A percentile compares a stretch with the other conserved stretches of the same genome.
These are phyloP conservation scores for Pholis gunnellus DNA, from an alignment of 2,113 vertebrate species.

Conservation along the genomic window DNA sequence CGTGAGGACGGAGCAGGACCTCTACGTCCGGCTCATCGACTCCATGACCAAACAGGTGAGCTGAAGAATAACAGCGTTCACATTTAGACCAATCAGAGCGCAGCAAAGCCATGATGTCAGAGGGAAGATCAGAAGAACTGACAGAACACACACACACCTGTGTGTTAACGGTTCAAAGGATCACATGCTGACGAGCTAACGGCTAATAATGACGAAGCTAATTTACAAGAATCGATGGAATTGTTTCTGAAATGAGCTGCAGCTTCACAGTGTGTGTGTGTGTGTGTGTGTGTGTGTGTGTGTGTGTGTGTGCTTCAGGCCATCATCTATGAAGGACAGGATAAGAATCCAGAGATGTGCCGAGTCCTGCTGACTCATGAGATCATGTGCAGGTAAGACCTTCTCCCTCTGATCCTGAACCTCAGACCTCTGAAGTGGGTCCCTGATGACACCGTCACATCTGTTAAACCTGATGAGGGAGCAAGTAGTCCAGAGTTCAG, in stretches of 20 bases:
- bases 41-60: conserved; percentile 77
- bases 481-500: no score
- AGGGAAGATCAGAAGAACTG: no score
- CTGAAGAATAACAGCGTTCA: no score
- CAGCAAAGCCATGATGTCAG: no score
- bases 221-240: no score
- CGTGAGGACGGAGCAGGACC: conserved; percentile 72
- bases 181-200: not conserved
- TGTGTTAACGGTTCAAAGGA: no score
- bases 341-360: conserved; percentile 79
- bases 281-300: conserved; percentile 10
- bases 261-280: not conserved
- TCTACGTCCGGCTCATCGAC: conserved; percentile 74
- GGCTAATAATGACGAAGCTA: no score
- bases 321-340: conserved; percentile 77
- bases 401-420: not conserved
- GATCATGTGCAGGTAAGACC: conserved; percentile 78
- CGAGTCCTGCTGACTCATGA: conserved; percentile 76
- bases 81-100: no score
- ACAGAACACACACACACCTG: no score
- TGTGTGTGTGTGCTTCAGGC: conserved; percentile 59
- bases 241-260: no score
- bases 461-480: no score
- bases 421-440: not conserved
- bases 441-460: not conserved